Evolutionary conservation across 2,113 vertebrate species (phyloP).

Genomic region (Motacilla alba): DNA sequence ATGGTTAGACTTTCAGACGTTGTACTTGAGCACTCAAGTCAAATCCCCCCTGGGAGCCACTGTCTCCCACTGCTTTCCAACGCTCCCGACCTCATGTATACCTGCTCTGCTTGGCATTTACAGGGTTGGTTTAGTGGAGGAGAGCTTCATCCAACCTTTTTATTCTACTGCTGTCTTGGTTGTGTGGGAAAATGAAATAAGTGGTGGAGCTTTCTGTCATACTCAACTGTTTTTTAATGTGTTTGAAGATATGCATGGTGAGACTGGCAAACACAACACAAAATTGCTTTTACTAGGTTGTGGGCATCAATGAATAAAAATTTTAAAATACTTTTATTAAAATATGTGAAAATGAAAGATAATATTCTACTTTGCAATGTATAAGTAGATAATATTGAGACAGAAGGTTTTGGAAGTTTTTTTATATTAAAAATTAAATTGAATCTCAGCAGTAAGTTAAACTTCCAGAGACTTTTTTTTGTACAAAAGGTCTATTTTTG

Average conservation of each 20-base stretch:
- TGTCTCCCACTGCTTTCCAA: background rate
- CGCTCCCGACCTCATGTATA: accelerated
- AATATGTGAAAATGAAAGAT: background rate
- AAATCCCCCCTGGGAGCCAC: accelerated
- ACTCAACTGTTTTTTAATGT: background rate
- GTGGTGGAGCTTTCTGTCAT: accelerated
- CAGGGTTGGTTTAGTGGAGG: background rate
- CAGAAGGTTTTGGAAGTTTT: background rate
- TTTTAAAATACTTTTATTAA: background rate
- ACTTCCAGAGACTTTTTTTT: background rate
- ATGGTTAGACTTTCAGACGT: background rate
- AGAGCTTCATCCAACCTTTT: background rate
- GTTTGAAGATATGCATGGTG: background rate
- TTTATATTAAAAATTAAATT: background rate
- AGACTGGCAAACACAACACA: background rate
- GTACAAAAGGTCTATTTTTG: accelerated
- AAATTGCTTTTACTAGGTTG: background rate
- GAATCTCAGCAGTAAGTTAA: background rate
- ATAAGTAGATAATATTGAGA: background rate
- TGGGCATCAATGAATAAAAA: background rate
- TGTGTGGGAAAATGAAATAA: background rate
- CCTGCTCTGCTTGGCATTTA: background rate
- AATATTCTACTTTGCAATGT: background rate
- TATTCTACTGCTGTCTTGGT: background rate
- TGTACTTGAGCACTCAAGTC: background rate